Conservation (phyloP, 1,140 invertebrate species). For the Matsumurasca onukii region DNA sequence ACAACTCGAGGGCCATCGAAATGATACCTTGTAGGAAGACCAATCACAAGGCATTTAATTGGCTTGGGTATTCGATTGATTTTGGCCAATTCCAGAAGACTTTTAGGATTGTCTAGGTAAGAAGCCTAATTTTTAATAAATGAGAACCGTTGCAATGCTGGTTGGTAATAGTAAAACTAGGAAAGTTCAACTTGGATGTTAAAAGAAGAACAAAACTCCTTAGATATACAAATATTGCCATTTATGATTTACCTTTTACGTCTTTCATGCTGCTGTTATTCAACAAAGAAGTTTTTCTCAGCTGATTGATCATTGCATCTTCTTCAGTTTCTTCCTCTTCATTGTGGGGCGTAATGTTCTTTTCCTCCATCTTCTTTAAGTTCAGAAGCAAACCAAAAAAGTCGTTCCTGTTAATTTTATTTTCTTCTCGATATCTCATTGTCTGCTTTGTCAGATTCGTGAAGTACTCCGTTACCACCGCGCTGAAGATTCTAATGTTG, state of each 20-base stretch:
- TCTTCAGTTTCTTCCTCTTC: background rate
- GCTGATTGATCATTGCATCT: conserved; percentile 22
- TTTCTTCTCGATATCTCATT: background rate
- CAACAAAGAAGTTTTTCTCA: background rate
- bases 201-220: too few species aligned
- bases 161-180: too few species aligned
- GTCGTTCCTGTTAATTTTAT: conserved; percentile 19
- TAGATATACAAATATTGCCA: too few species aligned
- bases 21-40: too few species aligned
- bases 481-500: background rate
- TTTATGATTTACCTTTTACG: conserved; percentile 12
- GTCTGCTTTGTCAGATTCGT: conserved; percentile 1
- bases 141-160: too few species aligned
- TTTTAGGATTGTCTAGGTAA: too few species aligned
- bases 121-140: too few species aligned
- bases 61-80: too few species aligned
- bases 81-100: too few species aligned
- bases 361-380: conserved; percentile 21
- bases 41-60: too few species aligned
- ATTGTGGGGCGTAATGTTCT: background rate
- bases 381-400: conserved; percentile 26
- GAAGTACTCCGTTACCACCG: background rate
- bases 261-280: background rate
- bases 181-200: too few species aligned
- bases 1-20: too few species aligned